Base-by-base conservation (phyloP, 2,888 invertebrate genomes). In the Rhynchonema sp. region DNA sequence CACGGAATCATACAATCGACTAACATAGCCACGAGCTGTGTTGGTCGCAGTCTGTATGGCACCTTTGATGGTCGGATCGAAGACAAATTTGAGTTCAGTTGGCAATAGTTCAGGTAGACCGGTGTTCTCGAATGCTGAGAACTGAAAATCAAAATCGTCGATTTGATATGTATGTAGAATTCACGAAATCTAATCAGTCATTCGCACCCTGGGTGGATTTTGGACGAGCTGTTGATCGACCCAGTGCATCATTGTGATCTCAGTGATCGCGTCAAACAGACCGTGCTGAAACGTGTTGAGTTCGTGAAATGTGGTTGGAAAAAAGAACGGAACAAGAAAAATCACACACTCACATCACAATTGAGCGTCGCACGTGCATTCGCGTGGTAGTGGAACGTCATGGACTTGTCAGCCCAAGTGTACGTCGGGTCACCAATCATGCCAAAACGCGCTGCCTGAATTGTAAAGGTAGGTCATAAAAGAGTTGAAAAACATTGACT, bases 401-500 rank as follows among this genome's bases (percentile, higher is more conserved):
- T 71, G 57, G 79, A 77, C 65, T 81, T 81, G 70, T 82, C 82
- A 52, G 78, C 78, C 81, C 82, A 82, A 30, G 79, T 76, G 60
- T 79, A 78, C 23, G 73, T 73, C 29, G 75, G 74, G 66, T 80
- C 77, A 0, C 80, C 81, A 17, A 6, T 38, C 9, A 38, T 38
- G 6, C 9, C 38, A 38, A 38, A 17, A 6, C 9, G 9, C 38
- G 38, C 17, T 17, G 38, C 38, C 38, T 38, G 38, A 38, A 38
- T 38, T n/a, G n/a, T n/a, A n/a, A n/a, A n/a, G n/a, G n/a, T n/a
- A n/a, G n/a, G n/a, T n/a, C n/a, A n/a, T n/a, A n/a, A n/a, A n/a
- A n/a, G n/a, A n/a, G n/a, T n/a, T n/a, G n/a, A n/a, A n/a, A n/a
- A n/a, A n/a, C n/a, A n/a, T n/a, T n/a, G n/a, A n/a, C n/a, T n/a